Conservation (phyloP, 2,797 vertebrate genomes). For the Sebastes kiyomatsui region DNA sequence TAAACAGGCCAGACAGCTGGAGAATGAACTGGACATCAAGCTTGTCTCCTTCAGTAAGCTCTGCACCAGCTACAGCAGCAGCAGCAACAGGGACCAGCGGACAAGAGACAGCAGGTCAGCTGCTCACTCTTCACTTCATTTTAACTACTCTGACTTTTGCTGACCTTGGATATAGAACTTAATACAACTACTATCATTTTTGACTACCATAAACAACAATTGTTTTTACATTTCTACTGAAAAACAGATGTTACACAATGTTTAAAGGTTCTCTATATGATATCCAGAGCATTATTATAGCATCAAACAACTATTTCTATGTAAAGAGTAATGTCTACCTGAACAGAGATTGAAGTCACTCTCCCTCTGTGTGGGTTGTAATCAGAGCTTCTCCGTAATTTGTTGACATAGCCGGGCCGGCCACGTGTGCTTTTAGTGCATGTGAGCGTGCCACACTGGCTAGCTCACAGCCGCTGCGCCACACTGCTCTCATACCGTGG, state of each 20-base stretch:
- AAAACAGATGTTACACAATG: background rate
- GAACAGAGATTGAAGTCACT: too few species aligned
- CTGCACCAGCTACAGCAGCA: slow-evolving; percentile 88
- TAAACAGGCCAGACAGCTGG: slow-evolving; percentile 93
- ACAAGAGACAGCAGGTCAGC: slow-evolving; percentile 87
- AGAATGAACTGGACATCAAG: slow-evolving; percentile 95
- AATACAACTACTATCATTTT: background rate
- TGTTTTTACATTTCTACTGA: background rate
- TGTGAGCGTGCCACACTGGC: too few species aligned
- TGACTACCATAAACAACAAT: background rate
- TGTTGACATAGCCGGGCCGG: too few species aligned
- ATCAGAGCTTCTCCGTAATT: too few species aligned
- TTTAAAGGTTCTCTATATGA: too few species aligned
- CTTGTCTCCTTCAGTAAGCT: slow-evolving; percentile 96
- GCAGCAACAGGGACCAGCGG: slow-evolving; percentile 77
- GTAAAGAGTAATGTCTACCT: too few species aligned
- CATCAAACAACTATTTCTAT: too few species aligned
- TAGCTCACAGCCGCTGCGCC: too few species aligned
- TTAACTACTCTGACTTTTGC: background rate
- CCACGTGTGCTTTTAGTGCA: too few species aligned
- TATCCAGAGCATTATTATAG: too few species aligned
- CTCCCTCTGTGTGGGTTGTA: too few species aligned
- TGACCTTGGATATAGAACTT: background rate
- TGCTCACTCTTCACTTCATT: background rate
- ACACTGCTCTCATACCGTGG: too few species aligned